Evolutionary conservation across 2,888 invertebrate species (phyloP), one percentile per base, ranked within the genome.

Genomic region (Mesodorylaimus sp.): DNA sequence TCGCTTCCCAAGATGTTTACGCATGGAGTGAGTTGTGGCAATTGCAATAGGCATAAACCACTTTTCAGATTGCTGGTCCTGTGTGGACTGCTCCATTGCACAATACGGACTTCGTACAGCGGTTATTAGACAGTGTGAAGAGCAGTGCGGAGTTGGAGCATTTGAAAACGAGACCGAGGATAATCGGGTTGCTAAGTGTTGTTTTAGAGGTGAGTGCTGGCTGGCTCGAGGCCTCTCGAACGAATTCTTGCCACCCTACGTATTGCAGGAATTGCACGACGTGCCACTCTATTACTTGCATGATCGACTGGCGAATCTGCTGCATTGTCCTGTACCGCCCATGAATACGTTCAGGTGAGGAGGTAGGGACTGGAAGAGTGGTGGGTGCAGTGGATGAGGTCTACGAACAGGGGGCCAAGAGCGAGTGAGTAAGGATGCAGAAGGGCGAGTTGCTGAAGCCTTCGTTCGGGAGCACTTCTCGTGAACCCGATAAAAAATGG

Each of bases 11-110:
- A n/a, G n/a, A n/a, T n/a, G n/a, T n/a, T n/a, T n/a, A n/a, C n/a
- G n/a, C n/a, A n/a, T n/a, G n/a, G n/a, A n/a, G n/a, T n/a, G n/a
- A n/a, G n/a, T n/a, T n/a, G n/a, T n/a, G n/a, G n/a, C n/a, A n/a
- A n/a, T n/a, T n/a, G n/a, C n/a, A n/a, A n/a, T n/a, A n/a, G n/a
- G n/a, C n/a, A n/a, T n/a, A n/a, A n/a, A n/a, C n/a, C 47, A 49
- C 39, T 43, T 52, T 66, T 47, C 68, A 84, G 79, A 68, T 86
- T 57, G 87, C 86, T 10, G 97, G 97, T 1, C 97, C 97, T 0
- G 79, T 99, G 57, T 97, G 93, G 89, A 76, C 81, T 1, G 84
- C 77, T 0, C 79, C 81, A 0, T 75, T 97, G 38, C 89, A 95
- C 68, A 77, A 83, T 58, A 70, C 72, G 43, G 66, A 71, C 0